Conservation (phyloP, 1,140 invertebrate genomes). For the Mesaphorura yosii region DNA sequence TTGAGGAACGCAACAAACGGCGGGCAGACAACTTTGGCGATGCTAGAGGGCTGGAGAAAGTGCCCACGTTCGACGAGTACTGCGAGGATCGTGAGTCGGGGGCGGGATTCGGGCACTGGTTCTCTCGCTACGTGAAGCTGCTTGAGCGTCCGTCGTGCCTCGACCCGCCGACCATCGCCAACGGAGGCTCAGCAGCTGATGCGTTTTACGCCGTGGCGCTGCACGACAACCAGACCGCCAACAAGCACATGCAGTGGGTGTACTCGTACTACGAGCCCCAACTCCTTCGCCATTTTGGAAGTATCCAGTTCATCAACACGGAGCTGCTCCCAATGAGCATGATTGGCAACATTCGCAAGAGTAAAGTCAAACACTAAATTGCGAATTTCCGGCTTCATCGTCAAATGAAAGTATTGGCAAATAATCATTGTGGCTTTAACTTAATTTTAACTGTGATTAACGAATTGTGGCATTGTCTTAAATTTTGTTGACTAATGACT, state of each 20-base stretch:
- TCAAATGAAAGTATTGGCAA: no score
- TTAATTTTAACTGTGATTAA: no score
- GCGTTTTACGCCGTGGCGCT: not conserved
- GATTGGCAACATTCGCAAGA: conserved; percentile 3
- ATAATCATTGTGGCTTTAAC: no score
- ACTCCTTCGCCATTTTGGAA: conserved; percentile 1
- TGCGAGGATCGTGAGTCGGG: not conserved
- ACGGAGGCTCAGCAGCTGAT: no score
- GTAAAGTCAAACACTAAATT: conserved; percentile 1
- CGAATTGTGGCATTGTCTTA: no score
- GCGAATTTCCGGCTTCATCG: no score
- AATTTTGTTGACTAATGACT: no score
- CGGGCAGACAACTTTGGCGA: not conserved
- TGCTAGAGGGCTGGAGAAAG: not conserved
- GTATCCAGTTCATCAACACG: not conserved
- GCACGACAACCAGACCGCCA: not conserved
- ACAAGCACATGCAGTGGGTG: not conserved
- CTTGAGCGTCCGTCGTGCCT: not conserved
- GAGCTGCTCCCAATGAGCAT: conserved; percentile 11
- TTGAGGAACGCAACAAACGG: not conserved
- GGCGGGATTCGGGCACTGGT: not conserved
- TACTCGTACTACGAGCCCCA: conserved; percentile 2
- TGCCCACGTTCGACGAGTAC: not conserved
- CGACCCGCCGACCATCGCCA: not conserved
- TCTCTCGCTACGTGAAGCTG: not conserved